These are phyloP conservation scores for Eospalax fontanierii DNA, from an alignment of 2,797 vertebrate genomes.

Conservation along the genomic window DNA sequence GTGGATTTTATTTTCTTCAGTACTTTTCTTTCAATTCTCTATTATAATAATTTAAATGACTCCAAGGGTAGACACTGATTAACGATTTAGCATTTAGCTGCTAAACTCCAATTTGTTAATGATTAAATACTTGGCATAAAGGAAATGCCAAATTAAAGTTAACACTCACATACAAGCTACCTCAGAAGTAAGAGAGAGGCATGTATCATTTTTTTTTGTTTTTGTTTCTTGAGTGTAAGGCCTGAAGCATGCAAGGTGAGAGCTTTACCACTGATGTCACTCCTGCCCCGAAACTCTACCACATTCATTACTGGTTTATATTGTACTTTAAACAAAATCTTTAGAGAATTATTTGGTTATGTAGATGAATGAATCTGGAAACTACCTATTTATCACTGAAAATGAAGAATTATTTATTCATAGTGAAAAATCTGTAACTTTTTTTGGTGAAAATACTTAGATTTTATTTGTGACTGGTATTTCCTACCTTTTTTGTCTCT, in stretches of 20 bases:
- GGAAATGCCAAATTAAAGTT: conserved; percentile 65
- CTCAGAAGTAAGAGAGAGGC: conserved; percentile 45
- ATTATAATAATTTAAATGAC: conserved; percentile 16
- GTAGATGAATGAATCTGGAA: conserved; percentile 49
- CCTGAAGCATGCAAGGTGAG: background rate
- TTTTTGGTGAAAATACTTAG: conserved; percentile 26
- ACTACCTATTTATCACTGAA: conserved; percentile 26
- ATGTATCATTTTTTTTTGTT: background rate
- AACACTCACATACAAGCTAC: background rate
- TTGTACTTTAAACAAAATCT: background rate
- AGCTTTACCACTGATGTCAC: background rate
- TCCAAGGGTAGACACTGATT: conserved; percentile 8
- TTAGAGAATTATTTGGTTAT: conserved; percentile 53
- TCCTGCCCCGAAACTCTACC: background rate
- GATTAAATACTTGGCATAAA: conserved; percentile 33
- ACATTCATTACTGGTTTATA: conserved; percentile 17
- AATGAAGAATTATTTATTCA: conserved; percentile 41
- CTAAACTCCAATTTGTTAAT: conserved; percentile 57
- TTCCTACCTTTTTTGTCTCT: conserved; percentile 98
- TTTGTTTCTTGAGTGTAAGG: background rate
- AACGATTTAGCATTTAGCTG: conserved; percentile 62
- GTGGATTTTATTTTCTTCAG: conserved; percentile 49
- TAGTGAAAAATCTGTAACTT: conserved; percentile 38
- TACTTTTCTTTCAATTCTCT: conserved; percentile 42
- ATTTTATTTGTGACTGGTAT: conserved; percentile 53